These are phyloP conservation scores for Falco peregrinus DNA, from an alignment of 2,797 vertebrate genomes.

Conservation along the genomic window DNA sequence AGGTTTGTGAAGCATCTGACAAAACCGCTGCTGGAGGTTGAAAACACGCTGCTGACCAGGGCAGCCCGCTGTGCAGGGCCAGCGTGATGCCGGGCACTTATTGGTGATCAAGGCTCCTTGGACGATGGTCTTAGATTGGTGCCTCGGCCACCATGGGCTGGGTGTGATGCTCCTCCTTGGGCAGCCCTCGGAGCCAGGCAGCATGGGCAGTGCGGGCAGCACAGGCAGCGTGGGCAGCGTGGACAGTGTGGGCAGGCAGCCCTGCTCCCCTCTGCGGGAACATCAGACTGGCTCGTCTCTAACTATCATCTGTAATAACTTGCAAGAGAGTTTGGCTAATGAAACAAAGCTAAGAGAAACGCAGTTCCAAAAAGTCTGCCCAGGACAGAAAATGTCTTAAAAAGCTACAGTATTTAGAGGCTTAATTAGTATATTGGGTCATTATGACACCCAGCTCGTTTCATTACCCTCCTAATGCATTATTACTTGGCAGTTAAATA, in stretches of 20 bases:
- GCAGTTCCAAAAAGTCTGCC: conserved; percentile 66
- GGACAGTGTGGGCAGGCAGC: not conserved
- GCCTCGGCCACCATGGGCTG: not conserved
- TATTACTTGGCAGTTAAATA: conserved; percentile 79
- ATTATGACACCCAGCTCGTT: conserved; percentile 80
- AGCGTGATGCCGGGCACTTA: not conserved
- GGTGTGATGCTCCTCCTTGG: not conserved
- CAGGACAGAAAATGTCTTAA: conserved; percentile 71
- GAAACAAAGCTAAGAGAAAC: conserved; percentile 69
- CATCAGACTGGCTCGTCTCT: conserved; percentile 60
- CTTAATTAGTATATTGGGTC: conserved; percentile 81
- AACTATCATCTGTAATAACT: conserved; percentile 39
- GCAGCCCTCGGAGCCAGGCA: not conserved
- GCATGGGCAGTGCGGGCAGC: not conserved
- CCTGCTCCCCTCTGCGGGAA: not conserved
- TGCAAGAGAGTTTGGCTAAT: conserved; percentile 49
- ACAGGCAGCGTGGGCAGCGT: not conserved
- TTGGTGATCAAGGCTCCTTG: not conserved
- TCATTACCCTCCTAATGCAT: conserved; percentile 77
- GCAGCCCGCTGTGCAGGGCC: not conserved
- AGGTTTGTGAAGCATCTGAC: not conserved
- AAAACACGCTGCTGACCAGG: not conserved
- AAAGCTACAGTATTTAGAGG: conserved; percentile 77
- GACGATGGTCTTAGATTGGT: not conserved
- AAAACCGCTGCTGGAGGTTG: no score